These are phyloP conservation scores for Geophilus truncorum DNA, from an alignment of 2,888 invertebrate species.

Conservation along the genomic window DNA sequence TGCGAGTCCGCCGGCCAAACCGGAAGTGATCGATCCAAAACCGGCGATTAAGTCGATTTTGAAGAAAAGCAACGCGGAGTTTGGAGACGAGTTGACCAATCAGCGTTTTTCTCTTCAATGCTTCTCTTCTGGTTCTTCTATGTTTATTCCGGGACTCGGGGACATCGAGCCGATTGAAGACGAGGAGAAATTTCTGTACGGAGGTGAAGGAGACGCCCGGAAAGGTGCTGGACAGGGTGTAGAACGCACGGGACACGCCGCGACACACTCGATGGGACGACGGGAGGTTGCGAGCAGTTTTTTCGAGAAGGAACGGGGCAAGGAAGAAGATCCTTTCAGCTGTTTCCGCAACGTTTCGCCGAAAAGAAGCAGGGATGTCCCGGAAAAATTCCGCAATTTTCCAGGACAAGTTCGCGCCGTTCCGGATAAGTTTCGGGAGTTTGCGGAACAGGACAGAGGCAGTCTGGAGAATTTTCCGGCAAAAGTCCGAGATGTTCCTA, in stretches of 20 bases:
- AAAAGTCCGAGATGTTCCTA: too few species aligned
- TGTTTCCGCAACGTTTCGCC: neutral
- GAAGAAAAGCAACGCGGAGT: neutral
- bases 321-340: neutral
- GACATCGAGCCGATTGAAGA: constrained; percentile 42
- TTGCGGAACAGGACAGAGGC: too few species aligned
- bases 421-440: too few species aligned
- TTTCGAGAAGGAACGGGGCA: neutral
- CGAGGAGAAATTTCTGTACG: constrained; percentile 47
- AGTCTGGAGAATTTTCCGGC: too few species aligned
- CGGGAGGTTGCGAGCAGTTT: too few species aligned
- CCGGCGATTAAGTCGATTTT: neutral
- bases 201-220: constrained; percentile 36
- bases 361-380: neutral
- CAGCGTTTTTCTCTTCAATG: neutral
- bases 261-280: too few species aligned
- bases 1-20: neutral
- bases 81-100: neutral
- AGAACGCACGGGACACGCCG: too few species aligned
- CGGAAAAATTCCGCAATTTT: too few species aligned
- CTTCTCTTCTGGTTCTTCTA: neutral
- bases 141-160: constrained; percentile 36
- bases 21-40: neutral
- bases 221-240: neutral
- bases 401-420: too few species aligned